phyloP scores from a whole-genome alignment of 53 echinoderm and acorn worm genomes.

The Echinarachnius parma region DNA sequence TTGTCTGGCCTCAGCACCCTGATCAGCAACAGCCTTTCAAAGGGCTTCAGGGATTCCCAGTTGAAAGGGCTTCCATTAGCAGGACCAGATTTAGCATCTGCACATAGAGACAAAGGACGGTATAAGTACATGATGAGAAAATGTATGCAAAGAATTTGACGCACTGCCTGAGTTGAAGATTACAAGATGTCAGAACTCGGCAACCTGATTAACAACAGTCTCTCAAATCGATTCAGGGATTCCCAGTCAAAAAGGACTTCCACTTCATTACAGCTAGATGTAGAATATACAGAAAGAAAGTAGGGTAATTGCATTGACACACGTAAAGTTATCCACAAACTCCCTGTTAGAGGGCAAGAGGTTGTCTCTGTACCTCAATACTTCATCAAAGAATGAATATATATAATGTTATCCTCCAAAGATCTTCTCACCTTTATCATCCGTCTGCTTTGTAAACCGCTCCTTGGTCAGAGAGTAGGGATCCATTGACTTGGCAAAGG shows the following conservation, averaged over 20 bases:
- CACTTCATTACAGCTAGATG: too few species aligned
- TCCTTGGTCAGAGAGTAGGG: constrained; percentile 63
- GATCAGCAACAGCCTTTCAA: constrained; percentile 75
- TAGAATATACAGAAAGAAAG: too few species aligned
- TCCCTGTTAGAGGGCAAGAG: too few species aligned
- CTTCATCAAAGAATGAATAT: too few species aligned
- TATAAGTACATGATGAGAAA: too few species aligned
- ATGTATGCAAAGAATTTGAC: too few species aligned
- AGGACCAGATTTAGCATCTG: not conserved
- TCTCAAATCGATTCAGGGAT: constrained; percentile 60
- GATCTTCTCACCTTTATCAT: constrained; percentile 6
- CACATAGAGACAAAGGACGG: not conserved
- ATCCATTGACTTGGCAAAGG: constrained; percentile 66
- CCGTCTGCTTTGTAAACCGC: constrained; percentile 7
- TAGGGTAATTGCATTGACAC: too few species aligned
- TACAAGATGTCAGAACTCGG: constrained; percentile 65
- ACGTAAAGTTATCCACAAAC: too few species aligned
- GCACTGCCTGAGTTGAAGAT: constrained; percentile 41
- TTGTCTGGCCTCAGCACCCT: constrained; percentile 80
- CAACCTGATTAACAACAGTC: constrained; percentile 60
- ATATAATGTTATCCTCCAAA: not conserved
- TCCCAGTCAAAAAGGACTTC: constrained; percentile 82
- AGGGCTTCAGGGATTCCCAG: constrained; percentile 85
- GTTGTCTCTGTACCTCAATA: too few species aligned
- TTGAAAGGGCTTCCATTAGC: constrained; percentile 72